Evolutionary conservation across 2,888 invertebrate genomes (phyloP).

Genomic region (Cyaniris semiargus): DNA sequence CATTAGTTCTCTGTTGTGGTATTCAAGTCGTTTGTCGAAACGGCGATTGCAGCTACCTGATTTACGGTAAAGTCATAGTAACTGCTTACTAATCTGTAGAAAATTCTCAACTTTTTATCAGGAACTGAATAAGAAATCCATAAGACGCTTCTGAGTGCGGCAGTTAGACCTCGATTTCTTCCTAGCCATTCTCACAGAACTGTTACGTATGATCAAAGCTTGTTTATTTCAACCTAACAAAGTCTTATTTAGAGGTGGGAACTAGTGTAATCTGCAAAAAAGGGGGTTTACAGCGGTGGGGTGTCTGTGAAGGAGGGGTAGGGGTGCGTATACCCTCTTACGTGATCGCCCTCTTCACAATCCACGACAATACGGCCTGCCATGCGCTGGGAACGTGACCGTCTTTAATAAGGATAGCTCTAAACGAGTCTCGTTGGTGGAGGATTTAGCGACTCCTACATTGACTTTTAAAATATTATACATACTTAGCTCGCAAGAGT

Average conservation of each 20-base stretch:
- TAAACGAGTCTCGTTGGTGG: constrained; percentile 26
- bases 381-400: constrained; percentile 31
- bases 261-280: constrained; percentile 22
- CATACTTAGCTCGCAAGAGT: neutral
- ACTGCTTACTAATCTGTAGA: too few relatives aligned
- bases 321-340: constrained; percentile 9
- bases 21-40: neutral
- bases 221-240: neutral
- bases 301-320: neutral
- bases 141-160: too few relatives aligned
- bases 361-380: constrained; percentile 32
- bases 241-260: constrained; percentile 26
- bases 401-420: constrained; percentile 32
- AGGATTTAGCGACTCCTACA: constrained; percentile 27
- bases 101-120: too few relatives aligned
- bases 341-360: constrained; percentile 24
- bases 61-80: neutral
- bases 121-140: too few relatives aligned
- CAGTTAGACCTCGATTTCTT: too few relatives aligned
- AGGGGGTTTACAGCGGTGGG: neutral
- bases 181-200: neutral
- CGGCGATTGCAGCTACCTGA: neutral
- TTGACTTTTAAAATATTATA: constrained; percentile 15
- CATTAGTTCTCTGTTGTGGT: neutral
- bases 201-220: neutral